Percentiles rank a stretch among this genome's conserved stretches.
Conservation (phyloP, 2,797 vertebrate species). For the Oryzias sinensis region DNA sequence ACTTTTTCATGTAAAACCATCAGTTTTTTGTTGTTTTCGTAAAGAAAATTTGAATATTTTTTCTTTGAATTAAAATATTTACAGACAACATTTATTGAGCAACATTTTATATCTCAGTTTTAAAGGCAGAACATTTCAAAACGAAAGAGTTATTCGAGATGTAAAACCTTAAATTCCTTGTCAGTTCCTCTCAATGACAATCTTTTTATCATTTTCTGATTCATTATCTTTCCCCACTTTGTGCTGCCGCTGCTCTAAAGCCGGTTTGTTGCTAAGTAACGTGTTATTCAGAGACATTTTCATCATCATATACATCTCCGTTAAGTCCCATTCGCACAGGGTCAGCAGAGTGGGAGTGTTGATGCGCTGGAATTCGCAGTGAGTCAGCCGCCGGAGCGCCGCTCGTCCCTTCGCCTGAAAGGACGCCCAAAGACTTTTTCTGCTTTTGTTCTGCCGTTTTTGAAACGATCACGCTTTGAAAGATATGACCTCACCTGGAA, state of each 20-base stretch:
- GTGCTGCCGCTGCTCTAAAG: constrained; percentile 7
- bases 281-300: constrained; percentile 39
- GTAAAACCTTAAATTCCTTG: too few species aligned
- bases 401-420: constrained; percentile 3
- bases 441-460: constrained; percentile 2
- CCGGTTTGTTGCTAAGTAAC: constrained; percentile 54
- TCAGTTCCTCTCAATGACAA: too few species aligned
- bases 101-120: too few species aligned
- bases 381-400: constrained; percentile 20
- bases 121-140: too few species aligned
- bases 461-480: too few species aligned
- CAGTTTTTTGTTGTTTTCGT: too few species aligned
- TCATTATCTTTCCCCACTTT: constrained; percentile 14
- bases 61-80: too few species aligned
- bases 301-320: constrained; percentile 35
- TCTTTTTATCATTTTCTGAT: neutral
- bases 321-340: constrained; percentile 35
- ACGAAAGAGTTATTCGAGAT: too few species aligned
- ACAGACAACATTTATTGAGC: too few species aligned
- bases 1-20: too few species aligned
- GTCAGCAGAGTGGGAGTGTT: constrained; percentile 47
- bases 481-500: neutral
- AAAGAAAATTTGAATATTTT: too few species aligned
- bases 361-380: constrained; percentile 10
- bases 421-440: constrained; percentile 1